Evolutionary conservation across 1,140 invertebrate genomes (phyloP).

Genomic region (Cydia fagiglandana): DNA sequence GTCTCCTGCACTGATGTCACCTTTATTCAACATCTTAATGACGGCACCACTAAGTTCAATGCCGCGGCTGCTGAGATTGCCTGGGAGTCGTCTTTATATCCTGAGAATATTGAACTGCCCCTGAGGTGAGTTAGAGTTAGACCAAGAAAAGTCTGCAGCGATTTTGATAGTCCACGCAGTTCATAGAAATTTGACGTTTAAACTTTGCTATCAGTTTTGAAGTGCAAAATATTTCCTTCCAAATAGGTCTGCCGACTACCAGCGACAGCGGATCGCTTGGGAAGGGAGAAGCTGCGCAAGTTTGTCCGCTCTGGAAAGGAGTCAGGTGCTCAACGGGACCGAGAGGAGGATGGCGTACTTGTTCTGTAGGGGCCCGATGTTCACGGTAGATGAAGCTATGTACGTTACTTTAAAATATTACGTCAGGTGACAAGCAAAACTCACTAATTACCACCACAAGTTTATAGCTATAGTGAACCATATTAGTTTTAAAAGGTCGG

Average conservation of each 20-base stretch:
- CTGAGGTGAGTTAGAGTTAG: no score
- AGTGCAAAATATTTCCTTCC: not conserved
- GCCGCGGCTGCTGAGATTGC: no score
- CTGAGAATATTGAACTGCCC: conserved; percentile 44
- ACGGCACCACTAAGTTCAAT: conserved; percentile 45
- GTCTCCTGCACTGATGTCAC: conserved; percentile 39
- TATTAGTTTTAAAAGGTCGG: no score
- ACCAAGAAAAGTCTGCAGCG: no score
- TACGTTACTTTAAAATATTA: conserved; percentile 39
- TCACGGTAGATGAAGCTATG: conserved; percentile 54
- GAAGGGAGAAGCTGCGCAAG: conserved; percentile 48
- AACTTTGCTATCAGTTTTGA: no score
- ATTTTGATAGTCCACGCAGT: no score
- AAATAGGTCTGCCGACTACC: conserved; percentile 43
- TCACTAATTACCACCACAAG: no score
- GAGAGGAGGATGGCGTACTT: conserved; percentile 57
- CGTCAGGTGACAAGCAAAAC: no score
- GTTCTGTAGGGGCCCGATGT: conserved; percentile 57
- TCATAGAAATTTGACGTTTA: no score
- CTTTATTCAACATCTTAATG: conserved; percentile 53
- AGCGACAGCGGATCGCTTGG: conserved; percentile 52
- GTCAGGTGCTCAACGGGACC: conserved; percentile 50
- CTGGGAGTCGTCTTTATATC: conserved; percentile 55
- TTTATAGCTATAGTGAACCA: no score
- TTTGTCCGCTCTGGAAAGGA: conserved; percentile 43